Percentiles rank a stretch among this genome's conserved stretches.
Conservation (phyloP, 2,797 vertebrate species). For the Vipera latastei region DNA sequence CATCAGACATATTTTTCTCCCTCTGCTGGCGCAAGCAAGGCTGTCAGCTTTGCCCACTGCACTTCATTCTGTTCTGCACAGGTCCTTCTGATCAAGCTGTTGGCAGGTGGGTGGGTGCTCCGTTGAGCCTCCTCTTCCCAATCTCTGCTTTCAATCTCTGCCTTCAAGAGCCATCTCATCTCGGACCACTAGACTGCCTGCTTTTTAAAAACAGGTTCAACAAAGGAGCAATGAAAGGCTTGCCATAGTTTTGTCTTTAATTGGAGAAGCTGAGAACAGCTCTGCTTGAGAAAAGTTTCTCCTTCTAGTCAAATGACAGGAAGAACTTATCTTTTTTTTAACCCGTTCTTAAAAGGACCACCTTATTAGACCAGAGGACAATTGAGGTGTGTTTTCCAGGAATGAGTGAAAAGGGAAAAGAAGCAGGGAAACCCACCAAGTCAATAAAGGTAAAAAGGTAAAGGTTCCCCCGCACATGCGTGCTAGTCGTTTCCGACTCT, state of each 20-base stretch:
- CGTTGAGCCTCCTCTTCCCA: not conserved
- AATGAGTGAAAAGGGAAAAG: not conserved
- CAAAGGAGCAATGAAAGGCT: not conserved
- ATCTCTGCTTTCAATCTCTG: not conserved
- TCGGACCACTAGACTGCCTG: not conserved
- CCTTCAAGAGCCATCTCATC: not conserved
- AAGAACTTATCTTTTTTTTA: not conserved
- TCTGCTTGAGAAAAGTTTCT: not conserved
- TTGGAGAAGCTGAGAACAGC: not conserved
- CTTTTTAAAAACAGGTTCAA: not conserved
- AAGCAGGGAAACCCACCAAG: not conserved
- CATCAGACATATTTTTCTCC: not conserved
- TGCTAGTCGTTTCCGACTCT: no score
- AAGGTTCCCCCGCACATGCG: no score
- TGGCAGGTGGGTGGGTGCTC: not conserved
- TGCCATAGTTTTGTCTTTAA: not conserved
- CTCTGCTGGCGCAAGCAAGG: not conserved
- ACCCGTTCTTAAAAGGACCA: not conserved
- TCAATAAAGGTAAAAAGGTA: no score
- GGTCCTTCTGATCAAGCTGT: not conserved
- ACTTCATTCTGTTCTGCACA: not conserved
- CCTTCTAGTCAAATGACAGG: not conserved
- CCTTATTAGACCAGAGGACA: not conserved
- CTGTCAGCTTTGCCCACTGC: not conserved
- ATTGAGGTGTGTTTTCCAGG: not conserved